Evolutionary conservation across 2,113 vertebrate species (phyloP), one percentile per base, ranked within the genome.

Genomic region (Xiphophorus couchianus): DNA sequence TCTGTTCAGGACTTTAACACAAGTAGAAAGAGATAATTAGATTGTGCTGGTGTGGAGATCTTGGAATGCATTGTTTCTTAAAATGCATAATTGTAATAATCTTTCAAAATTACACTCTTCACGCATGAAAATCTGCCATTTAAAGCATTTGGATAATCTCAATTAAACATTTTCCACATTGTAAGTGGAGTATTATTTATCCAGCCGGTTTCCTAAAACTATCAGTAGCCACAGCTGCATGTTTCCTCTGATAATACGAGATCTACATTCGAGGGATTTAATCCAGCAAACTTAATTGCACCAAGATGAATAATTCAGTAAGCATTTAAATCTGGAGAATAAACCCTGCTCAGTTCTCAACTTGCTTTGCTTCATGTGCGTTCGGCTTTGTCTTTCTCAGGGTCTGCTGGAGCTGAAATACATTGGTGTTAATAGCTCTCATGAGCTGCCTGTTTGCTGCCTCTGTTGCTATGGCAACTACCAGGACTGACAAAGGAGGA

Each of bases 391-490:
- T 31, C 69, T 35, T 70, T 74, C 48, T 73, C 69, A 39, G 29
- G 39, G 66, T 72, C 66, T 74, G 31, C 68, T 73, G 42, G 5
- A 68, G 71, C 71, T 74, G 68, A 79, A 76, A 81, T 35, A 75
- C 69, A 60, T 76, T 63, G 31, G 12, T 76, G 75, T 76, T 74
- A 78, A 83, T 69, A 30, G 79, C 42, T 58, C 31, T 77, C 72
- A 77, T 74, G 80, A 83, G 68, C 72, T 33, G 69, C 58, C 75
- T 80, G 74, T 76, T 82, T 88, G 89, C 62, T 79, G 84, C 80
- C 71, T 75, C 81, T 83, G 90, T 91, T 92, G 81, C 88, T 69
- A 92, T 89, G 86, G 91, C 27, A 71, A 91, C 84, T 73, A 87
- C 27, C 81, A 61, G 74, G 69, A 3, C 19, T 65, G 74, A 80